Base-by-base conservation (phyloP, 2,888 invertebrate genomes). In the Eledone cirrhosa region DNA sequence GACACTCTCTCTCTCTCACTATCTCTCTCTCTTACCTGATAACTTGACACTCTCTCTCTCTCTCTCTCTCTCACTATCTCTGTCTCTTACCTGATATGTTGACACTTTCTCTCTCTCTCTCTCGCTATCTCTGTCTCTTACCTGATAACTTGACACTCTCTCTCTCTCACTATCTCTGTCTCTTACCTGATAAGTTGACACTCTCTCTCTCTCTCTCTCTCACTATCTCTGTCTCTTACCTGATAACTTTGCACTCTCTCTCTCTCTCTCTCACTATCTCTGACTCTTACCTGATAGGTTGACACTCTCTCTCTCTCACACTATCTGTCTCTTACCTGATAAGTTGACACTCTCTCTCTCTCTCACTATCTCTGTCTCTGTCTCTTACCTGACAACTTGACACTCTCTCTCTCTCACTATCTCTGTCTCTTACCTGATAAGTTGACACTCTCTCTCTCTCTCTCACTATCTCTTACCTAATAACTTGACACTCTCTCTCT, bases 101-200 rank as follows among this genome's bases (percentile, higher is more conserved):
- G 47, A 90, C 85, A 77, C 87, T 86, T 33, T n/a, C n/a, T n/a
- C n/a, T n/a, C n/a, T n/a, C n/a, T n/a, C n/a, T n/a, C n/a, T n/a
- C n/a, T n/a, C n/a, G n/a, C 5, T 33, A 5, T 33, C 33, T 41
- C 41, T 41, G 41, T 2, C 8, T 41, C 77, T 77, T 79, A 88
- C 88, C 89, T 84, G 85, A 85, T 8, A 90, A 83, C 14, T 82
- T 77, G 47, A 90, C 85, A 77, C 87, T 86, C 48, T 33, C 5
- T 33, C 8, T 33, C 33, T 41, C 41, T 41, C 8, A n/a, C n/a
- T n/a, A n/a, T n/a, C n/a, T n/a, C n/a, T n/a, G n/a, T 2, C 8
- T 41, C 77, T 77, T 79, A 88, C 88, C 89, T 84, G 85, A 85
- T 8, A 90, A 83, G 13, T 82, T 77, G 47, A 90, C 85, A 77